phyloP scores from a whole-genome alignment of 2,797 vertebrate genomes.

The Enteromius treurensis region DNA sequence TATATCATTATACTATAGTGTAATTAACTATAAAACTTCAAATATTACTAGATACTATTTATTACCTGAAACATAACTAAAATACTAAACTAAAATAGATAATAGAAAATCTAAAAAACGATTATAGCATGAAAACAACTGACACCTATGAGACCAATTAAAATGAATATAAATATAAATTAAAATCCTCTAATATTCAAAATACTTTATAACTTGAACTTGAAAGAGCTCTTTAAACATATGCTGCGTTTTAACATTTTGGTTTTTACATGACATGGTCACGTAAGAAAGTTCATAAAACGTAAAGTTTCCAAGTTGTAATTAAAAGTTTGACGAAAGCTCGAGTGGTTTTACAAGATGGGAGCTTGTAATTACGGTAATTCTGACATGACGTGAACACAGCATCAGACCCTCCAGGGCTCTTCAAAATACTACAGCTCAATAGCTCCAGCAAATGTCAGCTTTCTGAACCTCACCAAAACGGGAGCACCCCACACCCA shows the following conservation, averaged over 20 bases:
- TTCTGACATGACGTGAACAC: neutral
- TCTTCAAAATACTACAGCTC: neutral
- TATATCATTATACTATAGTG: neutral
- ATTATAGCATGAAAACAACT: neutral
- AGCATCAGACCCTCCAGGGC: neutral
- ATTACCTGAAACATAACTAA: neutral
- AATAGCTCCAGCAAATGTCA: neutral
- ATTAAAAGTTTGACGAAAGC: conserved; percentile 4
- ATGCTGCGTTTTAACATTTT: neutral
- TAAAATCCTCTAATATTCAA: neutral
- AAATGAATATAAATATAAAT: neutral
- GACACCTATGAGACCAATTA: neutral
- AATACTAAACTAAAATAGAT: neutral
- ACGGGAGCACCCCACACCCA: conserved; percentile 3
- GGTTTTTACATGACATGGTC: neutral
- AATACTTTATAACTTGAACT: neutral
- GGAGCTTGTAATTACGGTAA: conserved; percentile 14
- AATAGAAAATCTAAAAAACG: neutral
- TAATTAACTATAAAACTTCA: neutral
- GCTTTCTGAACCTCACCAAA: neutral
- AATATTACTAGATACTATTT: neutral
- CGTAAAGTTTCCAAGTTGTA: neutral
- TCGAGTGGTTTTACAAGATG: conserved; percentile 5
- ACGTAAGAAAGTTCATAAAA: neutral
- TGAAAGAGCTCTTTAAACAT: neutral